These are phyloP conservation scores for Dendroctonus valens DNA, from an alignment of 1,140 invertebrate genomes.

Conservation along the genomic window DNA sequence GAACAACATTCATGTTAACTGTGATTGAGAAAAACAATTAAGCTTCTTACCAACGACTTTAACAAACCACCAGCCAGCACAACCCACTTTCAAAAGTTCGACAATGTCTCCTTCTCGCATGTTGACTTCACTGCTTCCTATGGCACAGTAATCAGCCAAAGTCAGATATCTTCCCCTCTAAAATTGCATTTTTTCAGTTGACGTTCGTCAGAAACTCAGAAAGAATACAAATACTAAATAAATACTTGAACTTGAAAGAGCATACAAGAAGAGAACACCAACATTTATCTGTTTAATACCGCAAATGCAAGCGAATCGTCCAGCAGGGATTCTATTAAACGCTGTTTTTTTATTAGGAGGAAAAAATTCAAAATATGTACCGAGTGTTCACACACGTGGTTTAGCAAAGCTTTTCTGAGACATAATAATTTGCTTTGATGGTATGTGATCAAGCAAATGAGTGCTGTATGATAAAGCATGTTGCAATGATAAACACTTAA, in stretches of 20 bases:
- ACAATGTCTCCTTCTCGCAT: slow-evolving; percentile 85
- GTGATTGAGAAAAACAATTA: background rate
- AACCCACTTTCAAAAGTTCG: slow-evolving; percentile 86
- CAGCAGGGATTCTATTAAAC: too few species aligned
- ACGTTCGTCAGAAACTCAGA: background rate
- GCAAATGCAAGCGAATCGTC: too few species aligned
- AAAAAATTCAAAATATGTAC: too few species aligned
- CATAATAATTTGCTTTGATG: too few species aligned
- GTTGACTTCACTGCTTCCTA: slow-evolving; percentile 84
- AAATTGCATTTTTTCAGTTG: background rate
- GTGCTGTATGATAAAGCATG: too few species aligned
- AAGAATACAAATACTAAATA: background rate
- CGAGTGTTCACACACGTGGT: too few species aligned
- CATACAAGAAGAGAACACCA: background rate
- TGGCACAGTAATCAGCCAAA: slow-evolving; percentile 86
- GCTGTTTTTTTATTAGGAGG: too few species aligned
- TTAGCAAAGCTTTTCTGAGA: too few species aligned
- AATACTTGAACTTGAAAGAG: background rate
- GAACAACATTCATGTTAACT: slow-evolving; percentile 17
- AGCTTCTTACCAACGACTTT: slow-evolving; percentile 66
- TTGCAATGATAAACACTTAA: too few species aligned
- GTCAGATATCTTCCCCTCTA: slow-evolving; percentile 74
- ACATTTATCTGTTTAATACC: too few species aligned
- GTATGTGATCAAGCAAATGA: too few species aligned
- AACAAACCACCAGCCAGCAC: slow-evolving; percentile 96